Evolutionary conservation across 2,888 invertebrate genomes (phyloP).

Genomic region (Nymphalis urticae): DNA sequence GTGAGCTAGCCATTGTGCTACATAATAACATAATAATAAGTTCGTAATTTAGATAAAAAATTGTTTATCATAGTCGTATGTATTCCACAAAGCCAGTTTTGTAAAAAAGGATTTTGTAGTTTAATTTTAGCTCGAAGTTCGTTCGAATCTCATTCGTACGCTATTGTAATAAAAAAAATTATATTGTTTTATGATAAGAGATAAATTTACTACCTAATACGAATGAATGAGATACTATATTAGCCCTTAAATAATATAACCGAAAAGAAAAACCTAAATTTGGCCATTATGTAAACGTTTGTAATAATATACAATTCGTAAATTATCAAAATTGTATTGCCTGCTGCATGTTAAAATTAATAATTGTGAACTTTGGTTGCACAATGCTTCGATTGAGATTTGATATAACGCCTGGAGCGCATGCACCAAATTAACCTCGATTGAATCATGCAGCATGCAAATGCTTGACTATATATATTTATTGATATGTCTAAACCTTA

Average conservation of each 20-base stretch:
- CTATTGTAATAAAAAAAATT: constrained; percentile 47
- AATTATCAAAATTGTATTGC: constrained; percentile 60
- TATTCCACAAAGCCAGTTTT: constrained; percentile 63
- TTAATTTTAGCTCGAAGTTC: constrained; percentile 52
- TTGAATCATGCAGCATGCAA: constrained; percentile 79
- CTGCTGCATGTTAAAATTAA: constrained; percentile 74
- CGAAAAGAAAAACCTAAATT: constrained; percentile 2
- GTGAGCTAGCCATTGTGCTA: constrained; percentile 61
- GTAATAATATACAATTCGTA: constrained; percentile 35
- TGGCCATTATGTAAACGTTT: constrained; percentile 37
- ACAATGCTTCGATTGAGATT: constrained; percentile 38
- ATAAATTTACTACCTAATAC: constrained; percentile 40
- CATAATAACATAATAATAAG: constrained; percentile 52
- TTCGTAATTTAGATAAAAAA: constrained; percentile 52
- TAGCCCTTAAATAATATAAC: constrained; percentile 7
- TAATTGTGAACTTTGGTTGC: constrained; percentile 48
- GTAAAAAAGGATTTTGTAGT: constrained; percentile 61
- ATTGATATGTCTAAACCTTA: constrained; percentile 43
- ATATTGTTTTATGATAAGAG: constrained; percentile 53
- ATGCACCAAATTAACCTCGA: constrained; percentile 60
- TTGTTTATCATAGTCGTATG: constrained; percentile 55
- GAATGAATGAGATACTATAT: constrained; percentile 14
- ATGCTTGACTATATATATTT: constrained; percentile 57
- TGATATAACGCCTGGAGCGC: constrained; percentile 51
- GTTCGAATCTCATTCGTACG: constrained; percentile 60